Percentiles rank a stretch among this genome's conserved stretches.
phyloP scores from a whole-genome alignment of 2,888 invertebrate genomes.

The Sepiola atlantica region DNA sequence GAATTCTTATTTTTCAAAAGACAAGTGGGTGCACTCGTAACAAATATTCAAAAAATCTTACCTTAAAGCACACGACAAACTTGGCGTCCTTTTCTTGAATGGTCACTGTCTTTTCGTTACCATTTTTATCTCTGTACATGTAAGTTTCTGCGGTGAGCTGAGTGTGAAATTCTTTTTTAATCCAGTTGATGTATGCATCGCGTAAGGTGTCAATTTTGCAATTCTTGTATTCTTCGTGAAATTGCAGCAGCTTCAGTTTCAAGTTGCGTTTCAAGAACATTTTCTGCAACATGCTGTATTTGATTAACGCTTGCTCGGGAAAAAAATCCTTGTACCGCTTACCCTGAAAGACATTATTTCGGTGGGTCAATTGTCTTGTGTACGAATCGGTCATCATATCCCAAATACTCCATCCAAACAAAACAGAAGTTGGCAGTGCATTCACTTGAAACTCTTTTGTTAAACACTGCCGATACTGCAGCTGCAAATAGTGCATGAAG shows the following conservation, averaged over 20 bases:
- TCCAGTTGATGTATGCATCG: not conserved
- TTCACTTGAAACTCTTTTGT: not conserved
- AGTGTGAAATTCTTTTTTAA: not conserved
- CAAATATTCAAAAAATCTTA: not conserved
- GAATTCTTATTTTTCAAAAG: no score
- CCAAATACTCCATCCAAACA: not conserved
- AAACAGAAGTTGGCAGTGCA: not conserved
- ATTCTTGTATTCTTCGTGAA: not conserved
- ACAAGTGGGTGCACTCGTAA: no score
- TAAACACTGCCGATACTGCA: not conserved
- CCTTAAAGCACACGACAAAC: not conserved
- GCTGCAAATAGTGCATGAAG: not conserved
- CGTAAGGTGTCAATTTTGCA: not conserved
- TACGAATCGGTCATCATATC: not conserved
- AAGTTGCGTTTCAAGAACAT: not conserved
- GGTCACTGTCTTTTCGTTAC: not conserved
- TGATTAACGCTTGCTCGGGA: not conserved
- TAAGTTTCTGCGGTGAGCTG: not conserved
- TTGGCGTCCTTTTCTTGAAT: not conserved
- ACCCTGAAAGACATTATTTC: not conserved
- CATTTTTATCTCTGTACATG: not conserved
- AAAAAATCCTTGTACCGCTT: not conserved
- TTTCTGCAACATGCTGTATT: not conserved
- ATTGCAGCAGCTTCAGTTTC: not conserved
- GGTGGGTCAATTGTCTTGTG: not conserved